Evolutionary conservation across 2,888 invertebrate species (phyloP).

Genomic region (Isoperla grammatica): DNA sequence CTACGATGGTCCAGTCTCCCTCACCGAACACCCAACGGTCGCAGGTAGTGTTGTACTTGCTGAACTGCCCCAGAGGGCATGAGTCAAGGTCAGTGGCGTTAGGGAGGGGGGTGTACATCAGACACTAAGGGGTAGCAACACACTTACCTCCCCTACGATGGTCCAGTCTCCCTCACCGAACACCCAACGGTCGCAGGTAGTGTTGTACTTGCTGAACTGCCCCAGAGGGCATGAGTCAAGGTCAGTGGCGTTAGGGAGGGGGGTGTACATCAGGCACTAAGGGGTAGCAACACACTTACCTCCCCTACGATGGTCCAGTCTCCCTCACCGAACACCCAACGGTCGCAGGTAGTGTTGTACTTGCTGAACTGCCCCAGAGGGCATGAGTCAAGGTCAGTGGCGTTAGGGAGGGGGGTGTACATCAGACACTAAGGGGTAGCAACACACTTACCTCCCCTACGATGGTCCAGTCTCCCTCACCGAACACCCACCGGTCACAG

Average conservation of each 20-base stretch:
- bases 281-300: constrained; percentile 43
- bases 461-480: constrained; percentile 36
- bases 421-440: constrained; percentile 40
- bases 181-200: constrained; percentile 49
- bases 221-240: constrained; percentile 39
- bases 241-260: constrained; percentile 32
- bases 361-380: constrained; percentile 41
- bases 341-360: constrained; percentile 43
- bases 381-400: constrained; percentile 37
- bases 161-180: constrained; percentile 48
- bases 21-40: constrained; percentile 49
- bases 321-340: constrained; percentile 49
- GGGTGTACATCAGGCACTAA: constrained; percentile 39
- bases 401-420: constrained; percentile 35
- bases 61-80: constrained; percentile 44
- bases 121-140: constrained; percentile 41
- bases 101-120: constrained; percentile 35
- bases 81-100: constrained; percentile 33
- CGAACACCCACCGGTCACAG: constrained; percentile 52
- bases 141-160: constrained; percentile 55
- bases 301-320: constrained; percentile 54
- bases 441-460: no score
- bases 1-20: constrained; percentile 50
- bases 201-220: constrained; percentile 40
- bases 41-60: constrained; percentile 42